Evolutionary conservation across 2,797 vertebrate species (phyloP).

Genomic region (Chlorospingus semifuscus): DNA sequence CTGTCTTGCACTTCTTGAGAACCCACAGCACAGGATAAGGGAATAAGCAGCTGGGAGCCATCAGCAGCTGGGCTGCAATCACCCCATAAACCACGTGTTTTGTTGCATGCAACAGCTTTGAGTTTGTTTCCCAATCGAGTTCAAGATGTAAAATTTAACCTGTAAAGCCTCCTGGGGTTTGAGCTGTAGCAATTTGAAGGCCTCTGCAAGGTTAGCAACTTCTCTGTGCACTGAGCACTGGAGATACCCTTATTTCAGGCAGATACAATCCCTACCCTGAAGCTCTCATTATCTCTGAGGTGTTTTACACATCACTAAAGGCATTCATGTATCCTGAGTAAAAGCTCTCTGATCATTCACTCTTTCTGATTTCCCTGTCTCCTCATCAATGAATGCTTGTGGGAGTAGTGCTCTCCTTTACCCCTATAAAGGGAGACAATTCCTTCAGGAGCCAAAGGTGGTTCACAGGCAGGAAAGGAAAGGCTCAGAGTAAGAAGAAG

Average conservation of each 20-base stretch:
- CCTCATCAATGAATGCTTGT: background rate
- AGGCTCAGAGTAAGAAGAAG: background rate
- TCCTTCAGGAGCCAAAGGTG: background rate
- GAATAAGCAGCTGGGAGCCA: background rate
- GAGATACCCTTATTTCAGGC: background rate
- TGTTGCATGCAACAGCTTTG: background rate
- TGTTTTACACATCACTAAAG: background rate
- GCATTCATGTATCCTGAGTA: background rate
- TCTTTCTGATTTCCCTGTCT: background rate
- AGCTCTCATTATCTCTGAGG: background rate
- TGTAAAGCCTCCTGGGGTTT: background rate
- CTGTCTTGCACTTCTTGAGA: background rate
- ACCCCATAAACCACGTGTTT: rapidly evolving
- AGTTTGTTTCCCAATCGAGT: background rate
- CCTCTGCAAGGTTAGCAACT: background rate
- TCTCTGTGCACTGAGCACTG: background rate
- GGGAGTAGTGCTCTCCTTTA: background rate
- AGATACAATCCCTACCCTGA: background rate
- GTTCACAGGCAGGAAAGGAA: background rate
- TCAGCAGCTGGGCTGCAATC: background rate
- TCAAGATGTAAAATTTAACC: background rate
- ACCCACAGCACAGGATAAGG: background rate
- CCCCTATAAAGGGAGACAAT: background rate
- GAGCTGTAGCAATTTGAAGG: background rate
- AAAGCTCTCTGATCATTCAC: background rate